A percentile compares a stretch with the other conserved stretches of the same genome.
Evolutionary conservation across 2,113 vertebrate genomes (phyloP).

Genomic region (Andinoacara biseriatus): DNA sequence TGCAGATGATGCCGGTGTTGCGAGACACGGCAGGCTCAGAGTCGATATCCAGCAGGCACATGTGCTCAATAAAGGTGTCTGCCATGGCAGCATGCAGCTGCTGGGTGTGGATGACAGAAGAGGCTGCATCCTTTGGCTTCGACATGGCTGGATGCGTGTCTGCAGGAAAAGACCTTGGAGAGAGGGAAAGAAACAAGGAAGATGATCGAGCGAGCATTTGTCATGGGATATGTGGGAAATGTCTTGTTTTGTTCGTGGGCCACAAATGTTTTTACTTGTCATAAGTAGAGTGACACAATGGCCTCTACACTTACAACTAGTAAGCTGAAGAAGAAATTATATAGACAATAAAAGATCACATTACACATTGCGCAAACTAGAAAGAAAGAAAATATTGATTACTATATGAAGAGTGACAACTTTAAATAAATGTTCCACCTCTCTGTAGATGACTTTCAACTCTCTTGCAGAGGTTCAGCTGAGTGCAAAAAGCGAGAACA

Average conservation of each 20-base stretch:
- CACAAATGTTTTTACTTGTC: background rate
- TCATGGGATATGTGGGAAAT: background rate
- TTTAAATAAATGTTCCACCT: constrained; percentile 8
- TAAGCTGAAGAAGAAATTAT: background rate
- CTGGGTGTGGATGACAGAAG: constrained; percentile 90
- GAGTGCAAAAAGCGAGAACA: constrained; percentile 39
- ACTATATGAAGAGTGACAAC: background rate
- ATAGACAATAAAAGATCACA: background rate
- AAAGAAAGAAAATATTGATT: background rate
- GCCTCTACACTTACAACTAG: background rate
- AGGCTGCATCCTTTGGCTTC: constrained; percentile 82
- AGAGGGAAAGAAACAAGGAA: constrained; percentile 10
- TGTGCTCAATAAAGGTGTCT: constrained; percentile 93
- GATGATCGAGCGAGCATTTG: background rate
- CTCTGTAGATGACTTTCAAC: constrained; percentile 10
- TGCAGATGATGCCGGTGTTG: constrained; percentile 98
- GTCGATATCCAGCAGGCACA: constrained; percentile 97
- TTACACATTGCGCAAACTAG: background rate
- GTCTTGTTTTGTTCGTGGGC: background rate
- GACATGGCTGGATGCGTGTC: constrained; percentile 77
- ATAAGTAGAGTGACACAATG: background rate
- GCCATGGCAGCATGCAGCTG: constrained; percentile 95
- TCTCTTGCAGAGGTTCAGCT: background rate
- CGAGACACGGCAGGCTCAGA: constrained; percentile 89
- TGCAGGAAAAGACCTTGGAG: constrained; percentile 62